Base-by-base conservation (phyloP, 2,888 invertebrate species). In the Tinea semifulvella region DNA sequence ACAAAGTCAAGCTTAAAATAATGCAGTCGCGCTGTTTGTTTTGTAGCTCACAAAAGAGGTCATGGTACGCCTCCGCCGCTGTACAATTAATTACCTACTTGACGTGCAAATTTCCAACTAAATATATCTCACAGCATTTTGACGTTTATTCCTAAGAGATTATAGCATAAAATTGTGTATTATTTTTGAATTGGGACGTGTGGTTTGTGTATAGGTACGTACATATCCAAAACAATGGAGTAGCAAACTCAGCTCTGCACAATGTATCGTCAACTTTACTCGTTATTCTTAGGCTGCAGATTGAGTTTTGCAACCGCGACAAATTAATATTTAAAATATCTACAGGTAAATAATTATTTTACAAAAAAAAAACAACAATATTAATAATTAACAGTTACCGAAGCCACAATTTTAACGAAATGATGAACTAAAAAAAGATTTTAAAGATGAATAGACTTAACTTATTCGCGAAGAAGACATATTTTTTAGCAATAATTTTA, bases 221-320 rank as follows among this genome's bases (percentile, higher is more conserved):
- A 8, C 19, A 19, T 40, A 22, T 13, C 40, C 13, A 10, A 11
- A 40, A 38, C 38, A 38, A 40, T 40, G 13, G 40, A 20, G 40
- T 11, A 40, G 40, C 22, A 40, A 40, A 40, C 40, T 40, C 40
- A 22, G 22, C 40, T 13, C 38, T 19, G 40, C 19, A 40, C 22
- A 40, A 22, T 40, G 40, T 40, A 40, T 40, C 40, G 22, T 22
- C 40, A 40, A 40, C 40, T 40, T 40, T 22, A 40, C 22, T 40
- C 40, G 40, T 40, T 40, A 40, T 11, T 2, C 13, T 40, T 40
- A 40, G 22, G 40, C 22, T 22, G 22, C 13, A 5, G n/a, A 22
- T 22, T 40, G 22, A 2, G 13, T 14, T 14, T 5, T 17, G 36
- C 36, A 17, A 16, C 36, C 3, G 36, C 4, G 6, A 36, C 36